phyloP scores from a whole-genome alignment of 1,140 invertebrate species.

The Parapsyche elsis region DNA sequence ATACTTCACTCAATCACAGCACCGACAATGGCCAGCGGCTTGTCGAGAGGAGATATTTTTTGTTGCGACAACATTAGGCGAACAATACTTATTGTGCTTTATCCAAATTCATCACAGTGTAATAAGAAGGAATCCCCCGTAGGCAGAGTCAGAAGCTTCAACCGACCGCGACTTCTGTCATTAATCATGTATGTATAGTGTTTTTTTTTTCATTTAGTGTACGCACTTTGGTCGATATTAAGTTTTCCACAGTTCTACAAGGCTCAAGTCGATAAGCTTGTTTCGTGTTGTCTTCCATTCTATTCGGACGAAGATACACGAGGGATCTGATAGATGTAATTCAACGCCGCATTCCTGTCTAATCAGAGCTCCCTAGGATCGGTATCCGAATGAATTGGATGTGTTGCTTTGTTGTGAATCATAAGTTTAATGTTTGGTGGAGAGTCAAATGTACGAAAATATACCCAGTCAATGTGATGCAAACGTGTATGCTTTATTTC shows the following conservation, averaged over 20 bases:
- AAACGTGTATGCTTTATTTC: background rate
- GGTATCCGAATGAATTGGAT: background rate
- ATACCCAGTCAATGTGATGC: background rate
- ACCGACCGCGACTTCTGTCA: conserved; percentile 21
- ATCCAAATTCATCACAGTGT: conserved; percentile 13
- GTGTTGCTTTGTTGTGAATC: too few relatives aligned
- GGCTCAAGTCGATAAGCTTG: too few relatives aligned
- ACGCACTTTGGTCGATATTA: background rate
- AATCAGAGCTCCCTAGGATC: background rate
- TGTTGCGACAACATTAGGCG: background rate
- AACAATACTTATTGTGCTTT: background rate
- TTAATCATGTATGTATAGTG: conserved; percentile 1
- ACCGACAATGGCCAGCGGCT: background rate
- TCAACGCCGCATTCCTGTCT: conserved; percentile 4
- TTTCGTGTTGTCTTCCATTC: too few relatives aligned
- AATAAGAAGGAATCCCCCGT: background rate
- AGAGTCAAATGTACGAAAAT: too few relatives aligned
- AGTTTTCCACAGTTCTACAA: too few relatives aligned
- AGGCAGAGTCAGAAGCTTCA: background rate
- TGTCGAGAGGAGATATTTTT: background rate
- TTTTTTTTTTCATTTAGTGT: background rate
- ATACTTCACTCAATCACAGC: background rate
- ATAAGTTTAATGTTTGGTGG: too few relatives aligned
- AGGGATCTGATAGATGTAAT: background rate
- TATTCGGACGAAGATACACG: background rate